Evolutionary conservation across 2,888 invertebrate species (phyloP).

Genomic region (Steromphala cineraria): DNA sequence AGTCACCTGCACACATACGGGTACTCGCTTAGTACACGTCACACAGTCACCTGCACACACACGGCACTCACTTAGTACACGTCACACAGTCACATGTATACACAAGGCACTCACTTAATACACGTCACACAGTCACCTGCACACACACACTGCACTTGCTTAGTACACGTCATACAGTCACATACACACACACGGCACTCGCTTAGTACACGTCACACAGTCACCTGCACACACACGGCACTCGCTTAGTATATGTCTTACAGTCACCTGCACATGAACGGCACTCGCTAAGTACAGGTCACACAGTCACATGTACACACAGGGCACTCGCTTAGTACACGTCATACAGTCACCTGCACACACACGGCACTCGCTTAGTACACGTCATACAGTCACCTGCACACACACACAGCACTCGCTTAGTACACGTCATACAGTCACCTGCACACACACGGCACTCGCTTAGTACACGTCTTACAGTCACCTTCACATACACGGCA

Average conservation of each 20-base stretch:
- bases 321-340: too few species aligned
- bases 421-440: too few species aligned
- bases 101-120: too few species aligned
- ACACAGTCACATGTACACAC: neutral
- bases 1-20: conserved; percentile 43
- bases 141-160: neutral
- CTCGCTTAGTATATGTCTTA: too few species aligned
- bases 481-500: neutral
- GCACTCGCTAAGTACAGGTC: too few species aligned
- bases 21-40: too few species aligned
- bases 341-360: neutral
- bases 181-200: neutral
- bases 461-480: neutral
- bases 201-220: neutral
- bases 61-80: too few species aligned
- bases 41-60: neutral
- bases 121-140: conserved; percentile 37
- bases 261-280: conserved; percentile 40
- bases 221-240: neutral
- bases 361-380: too few species aligned
- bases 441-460: neutral
- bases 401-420: neutral
- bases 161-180: too few species aligned
- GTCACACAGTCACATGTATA: neutral
- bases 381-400: conserved; percentile 37